Conservation (phyloP, 1,140 invertebrate species). For the Drosophila persimilis region DNA sequence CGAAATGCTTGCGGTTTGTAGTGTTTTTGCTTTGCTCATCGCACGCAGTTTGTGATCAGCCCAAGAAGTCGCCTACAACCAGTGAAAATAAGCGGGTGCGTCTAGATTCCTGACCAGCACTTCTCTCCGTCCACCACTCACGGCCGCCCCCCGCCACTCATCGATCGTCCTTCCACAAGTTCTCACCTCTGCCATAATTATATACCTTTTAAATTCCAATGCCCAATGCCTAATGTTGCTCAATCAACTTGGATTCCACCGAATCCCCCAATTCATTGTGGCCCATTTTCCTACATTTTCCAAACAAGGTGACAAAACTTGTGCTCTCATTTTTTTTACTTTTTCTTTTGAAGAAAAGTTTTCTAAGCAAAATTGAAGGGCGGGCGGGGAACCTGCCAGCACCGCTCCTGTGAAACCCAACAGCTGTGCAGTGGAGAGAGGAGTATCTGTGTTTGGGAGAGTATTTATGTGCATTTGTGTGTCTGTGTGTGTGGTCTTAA, state of each 20-base stretch:
- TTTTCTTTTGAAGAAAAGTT: conserved; percentile 41
- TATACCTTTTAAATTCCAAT: conserved; percentile 31
- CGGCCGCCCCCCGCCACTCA: too few relatives aligned
- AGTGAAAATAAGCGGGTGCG: too few relatives aligned
- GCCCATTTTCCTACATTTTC: conserved; percentile 23
- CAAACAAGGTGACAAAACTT: conserved; percentile 52
- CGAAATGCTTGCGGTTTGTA: too few relatives aligned
- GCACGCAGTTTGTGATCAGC: too few relatives aligned
- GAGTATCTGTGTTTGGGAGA: too few relatives aligned
- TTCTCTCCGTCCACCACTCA: too few relatives aligned
- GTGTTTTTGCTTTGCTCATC: too few relatives aligned
- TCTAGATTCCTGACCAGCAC: too few relatives aligned
- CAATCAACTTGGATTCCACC: conserved; percentile 40
- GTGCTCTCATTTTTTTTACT: conserved; percentile 6
- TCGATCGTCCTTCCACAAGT: conserved; percentile 19
- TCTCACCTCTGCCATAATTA: conserved; percentile 37
- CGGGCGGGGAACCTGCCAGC: too few relatives aligned
- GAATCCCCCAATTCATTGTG: too few relatives aligned
- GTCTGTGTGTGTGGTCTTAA: conserved; percentile 13
- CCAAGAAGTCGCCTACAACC: too few relatives aligned
- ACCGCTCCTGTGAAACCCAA: conserved; percentile 39
- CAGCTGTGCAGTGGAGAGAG: conserved; percentile 31
- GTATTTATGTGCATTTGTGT: too few relatives aligned
- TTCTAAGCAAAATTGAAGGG: conserved; percentile 21
- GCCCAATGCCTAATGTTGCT: conserved; percentile 38